These are phyloP conservation scores for Erinaceus europaeus DNA, from an alignment of 2,113 vertebrate genomes.

Conservation along the genomic window DNA sequence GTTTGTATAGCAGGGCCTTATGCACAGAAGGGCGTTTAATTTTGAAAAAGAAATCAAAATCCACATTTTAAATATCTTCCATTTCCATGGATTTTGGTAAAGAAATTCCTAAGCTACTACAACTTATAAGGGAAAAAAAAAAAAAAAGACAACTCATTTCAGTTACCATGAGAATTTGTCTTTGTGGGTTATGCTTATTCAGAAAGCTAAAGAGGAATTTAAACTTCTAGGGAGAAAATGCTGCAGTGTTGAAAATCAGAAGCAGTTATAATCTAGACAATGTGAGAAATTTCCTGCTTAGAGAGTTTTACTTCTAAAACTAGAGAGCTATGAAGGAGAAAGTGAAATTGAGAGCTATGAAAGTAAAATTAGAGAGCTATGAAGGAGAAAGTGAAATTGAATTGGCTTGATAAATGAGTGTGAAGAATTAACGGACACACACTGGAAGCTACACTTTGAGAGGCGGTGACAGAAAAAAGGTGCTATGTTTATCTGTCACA, in stretches of 20 bases:
- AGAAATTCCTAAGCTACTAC: background rate
- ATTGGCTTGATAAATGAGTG: background rate
- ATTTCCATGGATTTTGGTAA: background rate
- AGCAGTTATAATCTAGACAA: constrained; percentile 12
- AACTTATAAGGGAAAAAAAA: background rate
- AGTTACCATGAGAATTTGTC: background rate
- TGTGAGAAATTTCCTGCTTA: constrained; percentile 1
- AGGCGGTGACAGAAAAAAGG: background rate
- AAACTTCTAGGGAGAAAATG: background rate
- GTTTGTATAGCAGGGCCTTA: constrained; percentile 5
- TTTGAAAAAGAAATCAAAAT: background rate
- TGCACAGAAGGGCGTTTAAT: background rate
- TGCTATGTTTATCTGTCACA: background rate
- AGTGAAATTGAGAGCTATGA: constrained; percentile 1
- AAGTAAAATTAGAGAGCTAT: background rate
- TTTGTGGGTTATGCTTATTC: constrained; percentile 13
- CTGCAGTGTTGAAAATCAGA: constrained; percentile 6
- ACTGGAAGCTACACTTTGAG: background rate
- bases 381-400: background rate
- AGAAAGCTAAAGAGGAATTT: constrained; percentile 11
- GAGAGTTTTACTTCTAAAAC: background rate
- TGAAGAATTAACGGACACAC: background rate
- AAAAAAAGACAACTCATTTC: too few relatives aligned
- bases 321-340: background rate
- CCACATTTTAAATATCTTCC: background rate